Evolutionary conservation across 2,113 vertebrate species (phyloP).

Genomic region (pig (Sus scrofa)): T2T-Sscrofa CM000824.6:26198001-26198500

Average conservation of each 20-base stretch:
- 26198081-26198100: too few relatives aligned
- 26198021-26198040: too few relatives aligned
- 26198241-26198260: slow-evolving; percentile 25
- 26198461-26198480: background rate
- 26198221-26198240: background rate
- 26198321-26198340: background rate
- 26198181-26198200: background rate
- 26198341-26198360: background rate
- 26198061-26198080: too few relatives aligned
- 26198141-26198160: too few relatives aligned
- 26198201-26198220: background rate
- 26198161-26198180: too few relatives aligned
- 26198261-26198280: background rate
- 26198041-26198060: too few relatives aligned
- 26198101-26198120: too few relatives aligned
- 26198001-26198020: too few relatives aligned
- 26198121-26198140: too few relatives aligned
- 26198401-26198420: background rate
- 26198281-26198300: background rate
- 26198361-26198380: background rate
- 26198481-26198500: background rate
- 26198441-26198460: background rate
- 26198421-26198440: background rate
- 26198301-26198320: background rate
- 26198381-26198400: background rate